Evolutionary conservation across 2,888 invertebrate species (phyloP).

Genomic region (Branchipolynoe longqiensis): DNA sequence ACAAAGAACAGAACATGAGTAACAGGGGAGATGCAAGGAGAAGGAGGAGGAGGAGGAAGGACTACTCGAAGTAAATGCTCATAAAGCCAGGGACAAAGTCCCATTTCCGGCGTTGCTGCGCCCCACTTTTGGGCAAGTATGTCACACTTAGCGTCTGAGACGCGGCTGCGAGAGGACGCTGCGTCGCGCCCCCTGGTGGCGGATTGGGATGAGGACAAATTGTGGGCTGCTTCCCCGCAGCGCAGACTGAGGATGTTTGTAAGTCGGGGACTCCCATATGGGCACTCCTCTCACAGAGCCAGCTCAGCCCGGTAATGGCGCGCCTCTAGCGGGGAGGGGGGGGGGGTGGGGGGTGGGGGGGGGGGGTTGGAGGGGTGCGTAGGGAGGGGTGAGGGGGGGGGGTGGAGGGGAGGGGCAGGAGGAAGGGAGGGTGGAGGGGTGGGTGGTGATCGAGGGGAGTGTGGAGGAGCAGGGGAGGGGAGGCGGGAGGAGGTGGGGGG

Average conservation of each 20-base stretch:
- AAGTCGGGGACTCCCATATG: conserved; percentile 20
- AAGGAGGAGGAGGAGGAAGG: no score
- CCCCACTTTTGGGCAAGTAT: no score
- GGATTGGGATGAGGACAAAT: conserved; percentile 24
- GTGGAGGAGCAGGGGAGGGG: background rate
- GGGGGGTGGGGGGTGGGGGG: background rate
- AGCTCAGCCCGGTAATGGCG: background rate
- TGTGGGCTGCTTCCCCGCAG: background rate
- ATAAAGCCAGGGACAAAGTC: no score
- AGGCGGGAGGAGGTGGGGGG: background rate
- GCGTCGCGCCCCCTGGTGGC: background rate
- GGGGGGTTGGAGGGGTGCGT: background rate
- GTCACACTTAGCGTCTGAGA: no score
- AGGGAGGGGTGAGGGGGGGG: background rate
- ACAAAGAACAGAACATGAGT: no score
- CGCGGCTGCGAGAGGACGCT: no score
- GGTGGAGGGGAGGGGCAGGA: background rate
- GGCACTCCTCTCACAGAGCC: conserved; percentile 7
- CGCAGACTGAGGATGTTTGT: background rate
- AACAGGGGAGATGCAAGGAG: no score
- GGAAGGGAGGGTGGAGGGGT: background rate
- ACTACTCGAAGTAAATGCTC: no score
- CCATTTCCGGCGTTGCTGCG: no score
- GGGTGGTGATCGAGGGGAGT: background rate
- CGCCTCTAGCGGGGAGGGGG: conserved; percentile 3